Evolutionary conservation across 2,888 invertebrate genomes (phyloP).

Genomic region (Aethes cnicana): DNA sequence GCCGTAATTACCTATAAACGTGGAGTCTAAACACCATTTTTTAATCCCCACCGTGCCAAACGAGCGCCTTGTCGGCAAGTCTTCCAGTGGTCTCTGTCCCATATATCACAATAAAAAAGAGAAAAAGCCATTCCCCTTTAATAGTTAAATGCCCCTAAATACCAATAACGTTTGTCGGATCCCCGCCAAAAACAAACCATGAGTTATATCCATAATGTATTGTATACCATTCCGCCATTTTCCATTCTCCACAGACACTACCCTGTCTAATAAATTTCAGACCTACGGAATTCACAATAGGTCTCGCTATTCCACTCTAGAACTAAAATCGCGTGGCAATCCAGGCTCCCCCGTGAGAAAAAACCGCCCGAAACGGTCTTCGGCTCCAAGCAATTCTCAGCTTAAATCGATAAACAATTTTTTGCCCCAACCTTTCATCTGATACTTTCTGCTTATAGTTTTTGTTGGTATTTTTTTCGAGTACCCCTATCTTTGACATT

Average conservation of each 20-base stretch:
- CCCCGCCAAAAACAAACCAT: slow-evolving; percentile 82
- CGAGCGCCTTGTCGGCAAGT: slow-evolving; percentile 63
- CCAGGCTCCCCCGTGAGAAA: slow-evolving; percentile 49
- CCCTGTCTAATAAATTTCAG: slow-evolving; percentile 82
- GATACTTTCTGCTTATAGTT: slow-evolving; percentile 67
- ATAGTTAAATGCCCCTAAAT: slow-evolving; percentile 77
- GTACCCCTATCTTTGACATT: slow-evolving; percentile 73
- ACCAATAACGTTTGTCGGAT: slow-evolving; percentile 80
- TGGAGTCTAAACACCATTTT: slow-evolving; percentile 58
- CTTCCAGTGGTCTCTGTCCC: slow-evolving; percentile 60
- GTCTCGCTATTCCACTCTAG: slow-evolving; percentile 63
- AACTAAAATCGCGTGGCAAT: slow-evolving; percentile 67
- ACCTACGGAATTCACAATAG: slow-evolving; percentile 78
- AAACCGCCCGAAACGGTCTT: slow-evolving; percentile 46
- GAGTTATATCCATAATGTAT: slow-evolving; percentile 78
- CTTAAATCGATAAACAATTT: slow-evolving; percentile 57
- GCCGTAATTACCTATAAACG: no score
- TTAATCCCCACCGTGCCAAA: slow-evolving; percentile 72
- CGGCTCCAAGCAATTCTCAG: slow-evolving; percentile 59
- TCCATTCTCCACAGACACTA: slow-evolving; percentile 81
- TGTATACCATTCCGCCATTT: slow-evolving; percentile 79
- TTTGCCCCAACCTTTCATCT: slow-evolving; percentile 70
- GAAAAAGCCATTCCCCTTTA: slow-evolving; percentile 65
- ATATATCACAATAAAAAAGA: slow-evolving; percentile 60
- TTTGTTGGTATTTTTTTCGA: slow-evolving; percentile 75